phyloP scores from a whole-genome alignment of 2,113 vertebrate genomes.

The Tor tambroides region DNA sequence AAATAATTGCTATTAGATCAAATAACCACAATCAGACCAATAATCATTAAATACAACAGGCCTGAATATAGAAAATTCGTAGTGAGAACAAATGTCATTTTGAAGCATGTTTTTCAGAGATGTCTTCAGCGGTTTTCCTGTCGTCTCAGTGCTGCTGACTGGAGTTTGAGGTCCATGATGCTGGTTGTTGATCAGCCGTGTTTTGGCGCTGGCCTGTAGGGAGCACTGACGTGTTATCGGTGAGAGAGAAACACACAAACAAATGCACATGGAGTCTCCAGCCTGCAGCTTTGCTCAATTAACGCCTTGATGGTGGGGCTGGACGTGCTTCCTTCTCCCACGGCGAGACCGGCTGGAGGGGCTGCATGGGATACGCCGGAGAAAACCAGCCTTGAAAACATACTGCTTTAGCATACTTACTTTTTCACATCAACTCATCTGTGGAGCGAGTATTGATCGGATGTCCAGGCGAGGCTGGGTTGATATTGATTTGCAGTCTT shows the following conservation, averaged over 20 bases:
- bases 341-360: slow-evolving; percentile 45
- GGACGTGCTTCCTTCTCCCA: slow-evolving; percentile 45
- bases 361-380: background rate
- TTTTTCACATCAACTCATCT: slow-evolving; percentile 38
- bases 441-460: slow-evolving; percentile 33
- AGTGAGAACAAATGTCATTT: background rate
- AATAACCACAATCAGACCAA: no score
- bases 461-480: slow-evolving; percentile 1
- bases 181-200: slow-evolving; percentile 30
- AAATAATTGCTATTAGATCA: no score
- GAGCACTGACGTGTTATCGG: slow-evolving; percentile 61
- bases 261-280: slow-evolving; percentile 48
- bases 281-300: slow-evolving; percentile 55
- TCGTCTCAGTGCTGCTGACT: background rate
- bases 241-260: slow-evolving; percentile 44
- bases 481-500: slow-evolving; percentile 13
- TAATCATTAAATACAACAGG: no score
- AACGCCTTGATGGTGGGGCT: slow-evolving; percentile 43
- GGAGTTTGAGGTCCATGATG: no score
- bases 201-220: slow-evolving; percentile 60
- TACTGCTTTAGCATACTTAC: slow-evolving; percentile 39
- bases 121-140: background rate
- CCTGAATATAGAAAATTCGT: background rate
- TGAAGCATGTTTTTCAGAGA: background rate
- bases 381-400: slow-evolving; percentile 49